Evolutionary conservation across 2,113 vertebrate genomes (phyloP).

Genomic region (Sturnira hondurensis): DNA sequence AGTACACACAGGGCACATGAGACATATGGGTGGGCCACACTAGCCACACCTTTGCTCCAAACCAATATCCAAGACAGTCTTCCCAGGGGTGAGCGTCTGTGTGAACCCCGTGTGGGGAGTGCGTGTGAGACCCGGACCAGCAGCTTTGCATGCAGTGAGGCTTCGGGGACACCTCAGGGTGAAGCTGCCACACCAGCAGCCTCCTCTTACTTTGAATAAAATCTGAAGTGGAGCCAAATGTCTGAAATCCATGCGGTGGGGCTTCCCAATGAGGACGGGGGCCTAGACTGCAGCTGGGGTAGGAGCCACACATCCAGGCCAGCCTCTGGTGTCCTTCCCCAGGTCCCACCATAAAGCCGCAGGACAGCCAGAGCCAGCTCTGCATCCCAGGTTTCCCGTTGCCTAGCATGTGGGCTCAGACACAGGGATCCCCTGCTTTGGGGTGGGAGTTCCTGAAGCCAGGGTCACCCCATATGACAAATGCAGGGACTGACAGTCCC

Average conservation of each 20-base stretch:
- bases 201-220: not conserved
- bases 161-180: not conserved
- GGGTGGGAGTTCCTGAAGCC: not conserved
- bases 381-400: not conserved
- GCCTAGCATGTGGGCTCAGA: not conserved
- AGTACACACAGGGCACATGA: not conserved
- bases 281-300: not conserved
- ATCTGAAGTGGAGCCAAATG: not conserved
- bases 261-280: not conserved
- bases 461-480: not conserved
- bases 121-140: accelerated
- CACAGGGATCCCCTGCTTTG: not conserved
- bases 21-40: not conserved
- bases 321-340: not conserved
- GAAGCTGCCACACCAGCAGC: not conserved
- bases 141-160: accelerated
- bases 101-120: not conserved
- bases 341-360: not conserved
- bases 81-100: not conserved
- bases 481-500: accelerated
- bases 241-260: not conserved
- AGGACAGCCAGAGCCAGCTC: not conserved
- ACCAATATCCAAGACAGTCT: not conserved
- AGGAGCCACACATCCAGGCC: not conserved
- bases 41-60: not conserved